Base-by-base conservation (phyloP, 2,113 vertebrate genomes). In the Nycticryphes semicollaris region DNA sequence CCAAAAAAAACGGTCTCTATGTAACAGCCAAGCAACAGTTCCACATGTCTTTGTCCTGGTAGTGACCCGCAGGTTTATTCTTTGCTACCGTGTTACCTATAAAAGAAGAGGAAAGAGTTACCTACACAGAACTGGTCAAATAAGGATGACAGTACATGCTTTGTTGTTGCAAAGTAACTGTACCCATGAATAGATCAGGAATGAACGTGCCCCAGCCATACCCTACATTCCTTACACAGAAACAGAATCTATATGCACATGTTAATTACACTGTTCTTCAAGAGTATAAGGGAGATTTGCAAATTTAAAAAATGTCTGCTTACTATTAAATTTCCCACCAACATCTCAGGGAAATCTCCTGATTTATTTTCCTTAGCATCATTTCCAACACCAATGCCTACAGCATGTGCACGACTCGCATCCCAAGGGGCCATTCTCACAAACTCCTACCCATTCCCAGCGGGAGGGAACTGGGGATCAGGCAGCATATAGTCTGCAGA, bases 1-100 rank as follows among this genome's bases (percentile, higher is more conserved):
- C 39, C 39, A 39, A 11, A 64, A 72, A 91, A 92, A 60, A 43
- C 24, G 60, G 77, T 92, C 83, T 79, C 72, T 94, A 84, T 91
- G 91, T 43, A 45, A 79, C 35, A 85, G 84, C 89, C 84, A 74
- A 59, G 27, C 54, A 78, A 84, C 54, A 62, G 82, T 30, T 84
- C 80, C 91, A 91, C 23, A 2, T 23, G 53, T 75, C 45, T n/a
- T 28, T 10, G 47, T 22, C 84, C 90, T 51, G 21, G 60, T 41
- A 60, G 37, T 7, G 88, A 87, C 48, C 53, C 69, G 67, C 62
- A 12, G 50, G 30, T 64, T 95, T 16, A 80, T 94, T 93, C 97
- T 98, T 98, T 94, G 99, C 99, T 99, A 99, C 99, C 99, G 99
- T n/a, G 99, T 99, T 74, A 99, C 99, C 99, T 99, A 74, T 31